A percentile compares a stretch with the other conserved stretches of the same genome.
Evolutionary conservation across 2,888 invertebrate species (phyloP).

Genomic region (Eupelmus urozonus): DNA sequence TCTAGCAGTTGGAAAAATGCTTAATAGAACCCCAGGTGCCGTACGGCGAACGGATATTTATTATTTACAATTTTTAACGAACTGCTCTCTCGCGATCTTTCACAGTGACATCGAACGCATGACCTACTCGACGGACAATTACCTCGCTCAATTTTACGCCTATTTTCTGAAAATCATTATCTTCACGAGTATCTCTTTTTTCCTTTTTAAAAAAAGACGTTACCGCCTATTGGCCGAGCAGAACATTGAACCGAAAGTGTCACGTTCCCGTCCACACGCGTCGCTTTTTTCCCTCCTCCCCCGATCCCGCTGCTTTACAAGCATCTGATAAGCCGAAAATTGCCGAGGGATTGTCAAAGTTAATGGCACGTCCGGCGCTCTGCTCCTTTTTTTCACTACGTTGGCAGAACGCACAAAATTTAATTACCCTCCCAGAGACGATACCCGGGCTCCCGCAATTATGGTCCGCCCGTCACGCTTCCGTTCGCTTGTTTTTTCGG

Average conservation of each 20-base stretch:
- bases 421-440: constrained; percentile 32
- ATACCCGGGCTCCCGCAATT: constrained; percentile 7
- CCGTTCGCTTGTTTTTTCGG: not conserved
- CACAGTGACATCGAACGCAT: too few species aligned
- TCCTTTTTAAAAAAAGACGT: not conserved
- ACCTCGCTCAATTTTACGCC: not conserved
- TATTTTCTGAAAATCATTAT: not conserved
- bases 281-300: not conserved
- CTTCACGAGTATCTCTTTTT: not conserved
- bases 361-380: constrained; percentile 12
- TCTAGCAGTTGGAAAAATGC: too few species aligned
- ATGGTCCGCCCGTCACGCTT: constrained; percentile 18
- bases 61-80: too few species aligned
- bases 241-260: not conserved
- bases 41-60: too few species aligned
- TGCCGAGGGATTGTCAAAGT: constrained; percentile 14
- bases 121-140: too few species aligned
- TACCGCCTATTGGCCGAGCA: not conserved
- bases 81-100: too few species aligned
- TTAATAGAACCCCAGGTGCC: too few species aligned
- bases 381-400: not conserved
- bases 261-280: not conserved
- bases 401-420: constrained; percentile 9
- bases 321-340: constrained; percentile 25
- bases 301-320: not conserved